Evolutionary conservation across 2,888 invertebrate genomes (phyloP).

Genomic region (Meandrusa payeni): DNA sequence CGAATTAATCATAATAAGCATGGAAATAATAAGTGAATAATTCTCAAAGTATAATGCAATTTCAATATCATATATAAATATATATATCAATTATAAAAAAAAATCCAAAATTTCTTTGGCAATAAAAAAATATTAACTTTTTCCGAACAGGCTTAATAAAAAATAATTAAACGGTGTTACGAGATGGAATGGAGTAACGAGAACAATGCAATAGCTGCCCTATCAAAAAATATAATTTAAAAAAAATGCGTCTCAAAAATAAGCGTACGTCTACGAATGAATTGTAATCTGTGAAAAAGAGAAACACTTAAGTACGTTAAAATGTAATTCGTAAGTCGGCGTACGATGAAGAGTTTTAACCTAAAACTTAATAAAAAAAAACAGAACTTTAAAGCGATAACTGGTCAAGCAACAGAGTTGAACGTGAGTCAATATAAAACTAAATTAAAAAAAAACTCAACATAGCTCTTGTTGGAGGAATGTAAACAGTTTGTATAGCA

Average conservation of each 20-base stretch:
- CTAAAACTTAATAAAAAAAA: constrained; percentile 63
- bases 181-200: constrained; percentile 65
- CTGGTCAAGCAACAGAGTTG: constrained; percentile 61
- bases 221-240: constrained; percentile 52
- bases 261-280: constrained; percentile 64
- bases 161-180: constrained; percentile 45
- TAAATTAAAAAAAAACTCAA: constrained; percentile 76
- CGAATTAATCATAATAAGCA: constrained; percentile 60
- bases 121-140: constrained; percentile 64
- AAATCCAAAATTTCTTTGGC: constrained; percentile 69
- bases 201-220: constrained; percentile 73
- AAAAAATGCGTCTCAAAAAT: constrained; percentile 72
- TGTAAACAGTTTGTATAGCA: constrained; percentile 75
- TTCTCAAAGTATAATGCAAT: constrained; percentile 46
- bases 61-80: too few relatives aligned
- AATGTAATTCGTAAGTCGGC: constrained; percentile 66
- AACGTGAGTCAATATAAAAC: constrained; percentile 60
- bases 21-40: constrained; percentile 47
- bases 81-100: constrained; percentile 46
- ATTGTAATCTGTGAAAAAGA: constrained; percentile 45
- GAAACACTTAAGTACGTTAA: constrained; percentile 70
- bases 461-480: constrained; percentile 75
- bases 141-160: constrained; percentile 52
- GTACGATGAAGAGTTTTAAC: constrained; percentile 57
- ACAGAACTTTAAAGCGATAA: constrained; percentile 61